Evolutionary conservation across 2,113 vertebrate genomes (phyloP).

Genomic region (Semicossyphus pulcher): DNA sequence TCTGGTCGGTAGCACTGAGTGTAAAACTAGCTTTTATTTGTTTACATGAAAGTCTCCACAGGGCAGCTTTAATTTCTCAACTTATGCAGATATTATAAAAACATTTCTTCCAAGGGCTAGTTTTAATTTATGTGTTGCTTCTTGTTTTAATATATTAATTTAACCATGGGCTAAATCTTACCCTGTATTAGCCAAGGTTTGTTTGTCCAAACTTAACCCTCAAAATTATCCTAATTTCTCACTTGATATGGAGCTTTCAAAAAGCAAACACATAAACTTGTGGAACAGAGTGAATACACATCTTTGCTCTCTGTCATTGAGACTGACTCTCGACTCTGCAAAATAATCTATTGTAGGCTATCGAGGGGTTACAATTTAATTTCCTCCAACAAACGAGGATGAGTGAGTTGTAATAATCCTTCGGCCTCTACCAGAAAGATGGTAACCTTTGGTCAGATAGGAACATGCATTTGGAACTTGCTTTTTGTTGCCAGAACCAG

Average conservation of each 20-base stretch:
- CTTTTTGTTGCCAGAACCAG: not conserved
- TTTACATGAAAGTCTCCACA: not conserved
- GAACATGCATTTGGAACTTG: constrained; percentile 2
- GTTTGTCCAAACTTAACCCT: not conserved
- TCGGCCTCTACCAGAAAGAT: not conserved
- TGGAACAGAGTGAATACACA: too few relatives aligned
- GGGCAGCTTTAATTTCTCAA: not conserved
- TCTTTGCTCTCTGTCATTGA: too few relatives aligned
- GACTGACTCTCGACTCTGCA: too few relatives aligned
- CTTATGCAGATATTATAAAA: not conserved
- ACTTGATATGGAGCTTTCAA: not conserved
- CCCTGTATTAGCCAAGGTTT: not conserved
- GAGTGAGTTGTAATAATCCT: not conserved
- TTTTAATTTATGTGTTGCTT: not conserved
- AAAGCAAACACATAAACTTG: too few relatives aligned
- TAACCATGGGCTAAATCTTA: not conserved
- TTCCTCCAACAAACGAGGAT: not conserved
- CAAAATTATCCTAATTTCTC: not conserved
- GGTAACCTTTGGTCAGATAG: constrained; percentile 3
- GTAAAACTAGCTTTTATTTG: not conserved
- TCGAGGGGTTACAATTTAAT: constrained; percentile 1
- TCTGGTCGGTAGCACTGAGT: not conserved
- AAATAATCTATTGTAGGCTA: not conserved
- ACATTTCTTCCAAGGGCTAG: not conserved
- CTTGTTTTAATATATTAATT: not conserved